phyloP scores from a whole-genome alignment of 2,113 vertebrate species.

The Panthera leo region DNA sequence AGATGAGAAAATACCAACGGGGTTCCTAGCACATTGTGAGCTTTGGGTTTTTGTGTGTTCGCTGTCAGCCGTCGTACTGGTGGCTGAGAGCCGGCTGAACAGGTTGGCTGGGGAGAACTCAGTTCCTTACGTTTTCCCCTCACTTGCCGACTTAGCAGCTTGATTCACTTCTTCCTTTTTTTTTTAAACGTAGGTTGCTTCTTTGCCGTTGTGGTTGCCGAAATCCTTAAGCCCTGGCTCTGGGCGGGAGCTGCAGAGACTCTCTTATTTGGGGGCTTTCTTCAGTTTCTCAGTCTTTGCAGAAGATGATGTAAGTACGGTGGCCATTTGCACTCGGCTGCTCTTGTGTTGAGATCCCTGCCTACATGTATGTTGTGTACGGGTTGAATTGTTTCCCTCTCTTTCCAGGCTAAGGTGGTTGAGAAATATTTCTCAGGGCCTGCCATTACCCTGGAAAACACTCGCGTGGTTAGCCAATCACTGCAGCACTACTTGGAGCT shows the following conservation, averaged over 20 bases:
- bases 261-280: constrained; percentile 95
- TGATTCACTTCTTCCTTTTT: background rate
- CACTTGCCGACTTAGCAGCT: fast-evolving
- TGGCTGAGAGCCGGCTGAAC: background rate
- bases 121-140: fast-evolving
- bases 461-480: constrained; percentile 96
- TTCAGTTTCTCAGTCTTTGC: constrained; percentile 98
- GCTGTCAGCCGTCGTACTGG: fast-evolving
- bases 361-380: fast-evolving
- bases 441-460: constrained; percentile 98
- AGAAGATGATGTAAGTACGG: constrained; percentile 96
- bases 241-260: constrained; percentile 96
- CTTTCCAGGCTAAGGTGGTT: constrained; percentile 93
- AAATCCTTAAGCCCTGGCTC: constrained; percentile 94
- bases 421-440: constrained; percentile 99
- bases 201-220: constrained; percentile 95
- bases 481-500: constrained; percentile 98
- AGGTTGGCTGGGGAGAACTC: background rate
- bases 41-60: background rate
- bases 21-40: fast-evolving
- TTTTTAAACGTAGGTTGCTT: constrained; percentile 86
- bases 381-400: constrained; percentile 26
- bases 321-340: background rate
- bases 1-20: background rate
- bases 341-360: background rate